Base-by-base conservation (phyloP, 1,140 invertebrate species). In the Neodiprion lecontei region DNA sequence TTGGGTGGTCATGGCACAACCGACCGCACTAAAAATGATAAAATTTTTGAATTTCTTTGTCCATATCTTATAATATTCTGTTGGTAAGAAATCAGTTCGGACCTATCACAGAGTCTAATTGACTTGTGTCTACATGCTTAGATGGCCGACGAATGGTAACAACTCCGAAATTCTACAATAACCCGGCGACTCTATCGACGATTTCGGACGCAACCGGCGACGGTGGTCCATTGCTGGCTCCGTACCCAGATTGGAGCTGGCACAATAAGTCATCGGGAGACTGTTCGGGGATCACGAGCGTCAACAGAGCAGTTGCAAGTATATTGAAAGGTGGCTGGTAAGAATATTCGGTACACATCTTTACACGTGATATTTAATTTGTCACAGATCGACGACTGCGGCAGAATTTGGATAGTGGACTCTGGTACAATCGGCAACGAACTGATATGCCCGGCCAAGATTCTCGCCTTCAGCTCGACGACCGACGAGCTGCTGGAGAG, bases 391-490 rank as follows among this genome's bases (percentile, higher is more conserved):
- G 89, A 89, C 72, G 80, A 82, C 72, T 89, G 88, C 75, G 83
- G 88, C 69, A 83, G 87, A 9, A 72, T 90, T 17, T 90, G 88
- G 89, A 86, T 90, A 14, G 83, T 90, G 79, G 89, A 90, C 70
- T 70, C 86, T 0, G 89, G 89, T 23, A 87, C 85, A 74, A 87
- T 89, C 12, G 88, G 83, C 0, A 82, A 85, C 1, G 73, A 74
- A 0, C 80, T 84, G 50, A 70, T 81, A 9, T 90, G 89, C 74
- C 85, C 85, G 0, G 85, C 89, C 0, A 85, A 89, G 74, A 74
- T 90, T 0, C 76, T 90, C 7, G 83, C 87, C 0, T 90, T 90
- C 72, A 82, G 89, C 78, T 80, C 90, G 9, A 73, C 74, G 10
- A 86, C 78, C 7, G 86, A 90, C 78, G 69, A 79, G 40, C 79